Evolutionary conservation across 2,797 vertebrate species (phyloP).

Genomic region (Gambusia yucatana): DNA sequence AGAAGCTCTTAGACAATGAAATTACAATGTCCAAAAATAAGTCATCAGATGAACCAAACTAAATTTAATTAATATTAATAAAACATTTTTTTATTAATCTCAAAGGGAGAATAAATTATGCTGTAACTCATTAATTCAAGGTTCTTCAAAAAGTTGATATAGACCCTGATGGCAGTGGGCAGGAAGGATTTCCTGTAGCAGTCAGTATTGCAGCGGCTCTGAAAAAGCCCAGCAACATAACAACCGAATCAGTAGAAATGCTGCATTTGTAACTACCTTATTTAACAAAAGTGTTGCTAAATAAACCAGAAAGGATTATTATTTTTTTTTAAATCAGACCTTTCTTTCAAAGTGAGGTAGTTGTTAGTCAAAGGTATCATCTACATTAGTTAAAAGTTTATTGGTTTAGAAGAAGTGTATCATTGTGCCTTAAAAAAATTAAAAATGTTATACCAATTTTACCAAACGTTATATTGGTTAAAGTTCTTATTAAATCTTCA

Average conservation of each 20-base stretch:
- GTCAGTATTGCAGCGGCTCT: not conserved
- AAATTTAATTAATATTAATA: no score
- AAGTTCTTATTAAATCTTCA: not conserved
- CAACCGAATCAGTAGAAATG: not conserved
- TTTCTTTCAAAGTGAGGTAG: not conserved
- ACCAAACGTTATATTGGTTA: not conserved
- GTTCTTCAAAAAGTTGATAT: not conserved
- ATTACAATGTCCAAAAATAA: no score
- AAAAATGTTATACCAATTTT: not conserved
- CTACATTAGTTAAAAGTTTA: not conserved
- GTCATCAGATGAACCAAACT: no score
- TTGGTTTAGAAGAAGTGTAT: not conserved
- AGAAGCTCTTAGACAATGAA: no score
- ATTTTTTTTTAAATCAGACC: not conserved
- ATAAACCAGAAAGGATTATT: not conserved
- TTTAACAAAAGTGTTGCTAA: not conserved
- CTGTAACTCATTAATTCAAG: no score
- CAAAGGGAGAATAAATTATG: no score
- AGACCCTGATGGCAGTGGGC: no score
- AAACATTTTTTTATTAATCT: no score
- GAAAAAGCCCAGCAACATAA: not conserved
- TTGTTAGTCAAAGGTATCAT: not conserved
- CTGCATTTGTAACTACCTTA: not conserved
- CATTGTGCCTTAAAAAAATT: not conserved
- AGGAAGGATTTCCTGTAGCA: no score